Percentiles rank a stretch among this genome's conserved stretches.
These are phyloP conservation scores for Coelopa frigida DNA, from an alignment of 1,140 invertebrate genomes.

Conservation along the genomic window DNA sequence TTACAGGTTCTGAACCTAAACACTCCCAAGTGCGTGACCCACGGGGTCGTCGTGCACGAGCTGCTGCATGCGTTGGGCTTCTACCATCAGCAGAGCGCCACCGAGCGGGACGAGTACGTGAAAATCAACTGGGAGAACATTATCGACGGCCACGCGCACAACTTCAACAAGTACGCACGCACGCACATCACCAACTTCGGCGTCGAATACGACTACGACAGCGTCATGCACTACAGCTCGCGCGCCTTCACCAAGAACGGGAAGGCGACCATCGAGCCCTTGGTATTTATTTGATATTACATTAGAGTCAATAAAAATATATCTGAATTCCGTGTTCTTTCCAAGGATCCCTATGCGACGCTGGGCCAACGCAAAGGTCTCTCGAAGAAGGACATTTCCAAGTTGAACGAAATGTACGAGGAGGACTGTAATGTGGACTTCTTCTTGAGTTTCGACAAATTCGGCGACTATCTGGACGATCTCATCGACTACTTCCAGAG, in stretches of 20 bases:
- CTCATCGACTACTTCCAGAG: conserved; percentile 37
- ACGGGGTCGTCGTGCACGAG: conserved; percentile 56
- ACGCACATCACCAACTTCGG: conserved; percentile 57
- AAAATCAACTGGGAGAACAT: conserved; percentile 61
- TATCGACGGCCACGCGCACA: conserved; percentile 53
- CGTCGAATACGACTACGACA: conserved; percentile 59
- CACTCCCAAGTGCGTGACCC: conserved; percentile 50
- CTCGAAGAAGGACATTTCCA: conserved; percentile 57
- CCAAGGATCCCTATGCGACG: conserved; percentile 34
- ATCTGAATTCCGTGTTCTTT: not conserved
- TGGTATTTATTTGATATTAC: conserved; percentile 33
- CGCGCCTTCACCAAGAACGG: conserved; percentile 58
- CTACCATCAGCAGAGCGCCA: conserved; percentile 64
- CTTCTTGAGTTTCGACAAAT: conserved; percentile 28
- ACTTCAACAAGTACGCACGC: conserved; percentile 62
- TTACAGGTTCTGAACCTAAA: conserved; percentile 49
- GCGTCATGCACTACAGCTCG: conserved; percentile 65
- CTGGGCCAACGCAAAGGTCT: conserved; percentile 60
- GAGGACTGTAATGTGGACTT: conserved; percentile 40
- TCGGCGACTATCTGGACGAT: conserved; percentile 30
- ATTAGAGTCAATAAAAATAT: too few species aligned
- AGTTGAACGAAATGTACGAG: conserved; percentile 61
- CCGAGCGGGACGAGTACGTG: conserved; percentile 63
- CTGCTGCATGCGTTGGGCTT: conserved; percentile 66
- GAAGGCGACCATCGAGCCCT: conserved; percentile 52